Evolutionary conservation across 2,888 invertebrate genomes (phyloP).

Genomic region (Cosmorhoe ocellata): DNA sequence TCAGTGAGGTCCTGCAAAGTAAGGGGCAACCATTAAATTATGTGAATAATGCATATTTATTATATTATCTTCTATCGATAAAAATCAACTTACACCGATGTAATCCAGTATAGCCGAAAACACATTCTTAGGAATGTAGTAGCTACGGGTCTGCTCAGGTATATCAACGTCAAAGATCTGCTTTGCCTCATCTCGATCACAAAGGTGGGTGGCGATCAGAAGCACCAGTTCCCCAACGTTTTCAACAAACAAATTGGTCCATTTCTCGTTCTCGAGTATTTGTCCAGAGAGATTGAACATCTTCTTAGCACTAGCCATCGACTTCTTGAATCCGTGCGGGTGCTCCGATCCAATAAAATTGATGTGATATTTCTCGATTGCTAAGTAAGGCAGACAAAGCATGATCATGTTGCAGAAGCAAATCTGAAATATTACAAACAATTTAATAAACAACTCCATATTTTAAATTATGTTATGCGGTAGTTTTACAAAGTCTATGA

Average conservation of each 20-base stretch:
- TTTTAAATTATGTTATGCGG: too few relatives aligned
- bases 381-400: slow-evolving; percentile 66
- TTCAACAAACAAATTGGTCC: slow-evolving; percentile 64
- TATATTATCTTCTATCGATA: too few relatives aligned
- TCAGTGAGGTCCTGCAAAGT: slow-evolving; percentile 57
- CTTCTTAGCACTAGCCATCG: slow-evolving; percentile 46
- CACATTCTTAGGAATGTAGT: slow-evolving; percentile 62
- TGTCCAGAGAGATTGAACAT: slow-evolving; percentile 59
- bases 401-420: slow-evolving; percentile 64
- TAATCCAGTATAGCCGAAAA: slow-evolving; percentile 67
- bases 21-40: background rate
- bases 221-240: slow-evolving; percentile 67
- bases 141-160: slow-evolving; percentile 55
- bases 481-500: slow-evolving; percentile 9
- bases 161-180: slow-evolving; percentile 50
- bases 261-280: slow-evolving; percentile 58
- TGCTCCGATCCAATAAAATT: slow-evolving; percentile 40
- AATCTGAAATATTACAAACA: slow-evolving; percentile 51
- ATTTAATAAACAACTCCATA: too few relatives aligned
- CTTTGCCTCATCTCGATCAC: slow-evolving; percentile 58
- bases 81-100: slow-evolving; percentile 62
- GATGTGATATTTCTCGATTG: slow-evolving; percentile 58
- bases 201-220: slow-evolving; percentile 54
- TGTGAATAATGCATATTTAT: too few relatives aligned
- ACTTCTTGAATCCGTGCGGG: slow-evolving; percentile 37